Base-by-base conservation (phyloP, 2,888 invertebrate genomes). In the Merodon equestris region DNA sequence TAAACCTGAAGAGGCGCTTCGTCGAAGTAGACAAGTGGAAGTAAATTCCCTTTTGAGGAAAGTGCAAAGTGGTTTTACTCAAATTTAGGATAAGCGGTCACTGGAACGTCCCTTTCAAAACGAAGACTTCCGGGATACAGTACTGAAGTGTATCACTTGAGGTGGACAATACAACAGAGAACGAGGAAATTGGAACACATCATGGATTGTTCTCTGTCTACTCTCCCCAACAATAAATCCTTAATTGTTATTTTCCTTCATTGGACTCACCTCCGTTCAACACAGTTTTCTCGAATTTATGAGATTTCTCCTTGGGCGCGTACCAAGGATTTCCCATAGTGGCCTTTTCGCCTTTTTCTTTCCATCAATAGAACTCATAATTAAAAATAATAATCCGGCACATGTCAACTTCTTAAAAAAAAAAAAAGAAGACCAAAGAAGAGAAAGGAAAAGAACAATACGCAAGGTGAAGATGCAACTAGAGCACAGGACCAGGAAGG, bases 381-480 rank as follows among this genome's bases (percentile, higher is more conserved):
- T 76, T 72, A 66, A 71, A 61, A 61, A 60, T 51, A 50, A 66
- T 60, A 66, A 56, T 66, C 54, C n/a, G 72, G 72, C 67, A 72
- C 66, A 77, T 67, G 77, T 63, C 61, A 66, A 45, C 63, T 47
- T 36, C 40, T 44, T 60, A 4, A 44, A 7, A 4, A 12, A 40
- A 27, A 7, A 27, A 27, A 27, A 27, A 27, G 7, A 7, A 27
- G 27, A n/a, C n/a, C 12, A 12, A 40, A 27, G 27, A 27, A 27
- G 7, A 27, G 7, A 27, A 7, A 27, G 27, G 7, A 47, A 12
- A 1, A 7, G 40, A 48, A 61, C 61, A 67, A 77, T 73, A 63
- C 13, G 14, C 60, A 51, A 61, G 76, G 56, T 60, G 17, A 54
- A 66, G 57, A 72, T 66, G 44, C 56, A 63, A 77, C 63, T 61